Conservation (phyloP, 2,113 vertebrate species). For the Sphyrna mokarran region DNA sequence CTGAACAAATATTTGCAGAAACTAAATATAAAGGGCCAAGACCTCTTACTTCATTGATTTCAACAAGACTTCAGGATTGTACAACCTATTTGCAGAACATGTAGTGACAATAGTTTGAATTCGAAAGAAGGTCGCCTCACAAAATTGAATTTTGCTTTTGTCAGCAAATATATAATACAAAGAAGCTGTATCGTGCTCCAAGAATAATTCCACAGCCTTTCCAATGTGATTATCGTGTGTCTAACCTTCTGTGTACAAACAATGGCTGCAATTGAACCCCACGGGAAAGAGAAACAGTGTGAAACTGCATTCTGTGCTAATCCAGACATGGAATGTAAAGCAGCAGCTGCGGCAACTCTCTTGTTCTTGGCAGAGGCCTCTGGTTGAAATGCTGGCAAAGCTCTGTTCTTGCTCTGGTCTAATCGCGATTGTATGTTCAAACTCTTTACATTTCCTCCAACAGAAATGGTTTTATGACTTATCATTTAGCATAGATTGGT, state of each 20-base stretch:
- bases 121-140: neutral
- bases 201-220: neutral
- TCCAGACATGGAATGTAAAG: neutral
- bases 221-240: too few relatives aligned
- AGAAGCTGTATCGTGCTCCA: neutral
- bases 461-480: neutral
- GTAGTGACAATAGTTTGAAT: neutral
- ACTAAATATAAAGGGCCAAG: constrained; percentile 8
- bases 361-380: neutral
- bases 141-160: neutral
- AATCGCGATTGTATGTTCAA: neutral
- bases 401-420: neutral
- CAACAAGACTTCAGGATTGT: neutral
- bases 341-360: neutral
- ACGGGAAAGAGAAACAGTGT: neutral
- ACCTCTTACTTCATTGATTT: neutral
- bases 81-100: neutral
- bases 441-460: neutral
- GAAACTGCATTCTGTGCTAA: neutral
- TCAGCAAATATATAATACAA: neutral
- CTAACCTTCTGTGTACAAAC: neutral
- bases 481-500: neutral
- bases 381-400: neutral
- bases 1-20: neutral
- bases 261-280: neutral